Evolutionary conservation across 53 echinoderm and acorn worm genomes (phyloP).

Genomic region (Mesocentrotus franciscanus): DNA sequence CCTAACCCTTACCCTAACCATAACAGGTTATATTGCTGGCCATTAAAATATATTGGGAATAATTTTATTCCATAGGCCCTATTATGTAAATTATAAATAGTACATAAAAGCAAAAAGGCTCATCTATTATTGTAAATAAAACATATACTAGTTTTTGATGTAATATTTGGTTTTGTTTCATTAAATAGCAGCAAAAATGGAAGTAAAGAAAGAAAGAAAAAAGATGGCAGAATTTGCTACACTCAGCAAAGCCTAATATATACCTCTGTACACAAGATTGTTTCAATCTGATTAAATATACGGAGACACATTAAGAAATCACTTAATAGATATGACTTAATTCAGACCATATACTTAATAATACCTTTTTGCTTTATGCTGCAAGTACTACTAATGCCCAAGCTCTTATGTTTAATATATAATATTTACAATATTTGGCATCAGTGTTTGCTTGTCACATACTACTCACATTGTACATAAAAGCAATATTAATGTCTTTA

Average conservation of each 20-base stretch:
- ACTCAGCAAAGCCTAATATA: too few species aligned
- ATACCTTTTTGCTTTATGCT: neutral
- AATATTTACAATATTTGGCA: slow-evolving; percentile 15
- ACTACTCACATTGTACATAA: neutral
- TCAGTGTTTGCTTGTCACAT: neutral
- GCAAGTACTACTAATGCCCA: neutral
- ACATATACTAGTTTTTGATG: too few species aligned
- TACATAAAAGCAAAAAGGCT: too few species aligned
- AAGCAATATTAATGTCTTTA: neutral
- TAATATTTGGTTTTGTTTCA: too few species aligned
- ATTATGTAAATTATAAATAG: too few species aligned
- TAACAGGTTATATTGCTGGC: neutral
- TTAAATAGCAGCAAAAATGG: too few species aligned
- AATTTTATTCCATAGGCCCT: neutral
- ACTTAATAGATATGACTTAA: neutral
- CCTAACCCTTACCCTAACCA: neutral
- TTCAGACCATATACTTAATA: neutral
- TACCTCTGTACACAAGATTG: too few species aligned
- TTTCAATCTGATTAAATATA: too few species aligned
- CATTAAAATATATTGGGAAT: neutral
- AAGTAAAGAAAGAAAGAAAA: too few species aligned
- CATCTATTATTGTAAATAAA: too few species aligned
- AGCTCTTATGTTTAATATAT: neutral
- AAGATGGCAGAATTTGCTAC: too few species aligned
- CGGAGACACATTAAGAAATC: too few species aligned